Evolutionary conservation across 2,888 invertebrate genomes (phyloP).

Genomic region (Epistrophella euchroma): DNA sequence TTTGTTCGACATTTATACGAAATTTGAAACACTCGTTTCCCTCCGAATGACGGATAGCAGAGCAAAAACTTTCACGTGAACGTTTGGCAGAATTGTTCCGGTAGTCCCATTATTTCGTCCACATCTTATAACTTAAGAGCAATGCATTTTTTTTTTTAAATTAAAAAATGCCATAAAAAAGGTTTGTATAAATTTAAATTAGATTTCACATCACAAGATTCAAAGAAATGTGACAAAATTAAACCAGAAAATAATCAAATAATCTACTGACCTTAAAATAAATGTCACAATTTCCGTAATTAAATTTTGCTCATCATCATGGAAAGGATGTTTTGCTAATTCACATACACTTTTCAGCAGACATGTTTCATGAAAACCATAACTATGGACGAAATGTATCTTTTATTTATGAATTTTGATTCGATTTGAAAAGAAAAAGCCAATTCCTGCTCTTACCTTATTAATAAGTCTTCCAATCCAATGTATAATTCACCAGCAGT

Average conservation of each 20-base stretch:
- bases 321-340: slow-evolving; percentile 87
- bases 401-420: not conserved
- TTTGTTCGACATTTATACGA: no score
- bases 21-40: no score
- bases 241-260: not conserved
- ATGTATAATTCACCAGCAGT: slow-evolving; percentile 82
- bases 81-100: no score
- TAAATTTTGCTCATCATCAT: slow-evolving; percentile 85
- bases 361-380: slow-evolving; percentile 88
- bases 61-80: no score
- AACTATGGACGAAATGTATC: slow-evolving; percentile 83
- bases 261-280: slow-evolving; percentile 87
- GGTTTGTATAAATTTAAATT: no score
- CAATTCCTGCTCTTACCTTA: slow-evolving; percentile 71
- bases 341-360: slow-evolving; percentile 89
- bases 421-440: slow-evolving; percentile 28
- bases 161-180: no score
- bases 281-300: slow-evolving; percentile 88
- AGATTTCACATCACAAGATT: no score
- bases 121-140: no score
- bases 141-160: no score
- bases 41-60: no score
- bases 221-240: no score
- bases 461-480: slow-evolving; percentile 80
- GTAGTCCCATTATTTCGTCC: no score